These are phyloP conservation scores for Leptothorax acervorum DNA, from an alignment of 2,888 invertebrate genomes.

Conservation along the genomic window DNA sequence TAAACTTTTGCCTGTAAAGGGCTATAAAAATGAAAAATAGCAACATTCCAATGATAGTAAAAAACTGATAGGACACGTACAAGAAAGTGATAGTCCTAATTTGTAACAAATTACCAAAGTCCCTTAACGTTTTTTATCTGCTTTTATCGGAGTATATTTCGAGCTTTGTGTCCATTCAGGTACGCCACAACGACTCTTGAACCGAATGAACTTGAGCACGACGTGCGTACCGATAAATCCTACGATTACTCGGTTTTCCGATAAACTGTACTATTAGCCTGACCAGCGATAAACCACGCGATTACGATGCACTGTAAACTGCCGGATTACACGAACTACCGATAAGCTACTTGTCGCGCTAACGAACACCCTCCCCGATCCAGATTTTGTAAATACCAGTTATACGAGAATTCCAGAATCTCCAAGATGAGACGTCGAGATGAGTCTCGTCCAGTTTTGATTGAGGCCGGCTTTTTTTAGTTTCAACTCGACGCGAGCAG, in stretches of 20 bases:
- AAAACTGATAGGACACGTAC: background rate
- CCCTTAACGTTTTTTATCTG: background rate
- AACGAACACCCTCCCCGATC: conserved; percentile 30
- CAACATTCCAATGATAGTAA: background rate
- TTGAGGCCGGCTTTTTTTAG: background rate
- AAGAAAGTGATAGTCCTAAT: background rate
- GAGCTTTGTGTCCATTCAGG: background rate
- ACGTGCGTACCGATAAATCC: conserved; percentile 33
- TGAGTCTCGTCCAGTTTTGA: conserved; percentile 1
- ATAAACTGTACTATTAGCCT: conserved; percentile 49
- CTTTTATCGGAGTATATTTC: background rate
- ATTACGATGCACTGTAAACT: conserved; percentile 47
- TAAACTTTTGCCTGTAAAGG: background rate
- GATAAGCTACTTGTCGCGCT: conserved; percentile 41
- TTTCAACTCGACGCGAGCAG: background rate
- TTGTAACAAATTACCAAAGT: background rate
- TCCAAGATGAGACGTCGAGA: background rate
- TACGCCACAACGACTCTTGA: background rate
- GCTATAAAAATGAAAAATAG: background rate
- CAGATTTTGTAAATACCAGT: conserved; percentile 14
- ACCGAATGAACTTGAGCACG: conserved; percentile 25
- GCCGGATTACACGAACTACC: conserved; percentile 32
- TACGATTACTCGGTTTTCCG: conserved; percentile 34
- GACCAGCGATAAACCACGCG: conserved; percentile 45
- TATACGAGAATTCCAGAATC: background rate